Evolutionary conservation across 1,140 invertebrate genomes (phyloP).

Genomic region (Prorops nasuta): DNA sequence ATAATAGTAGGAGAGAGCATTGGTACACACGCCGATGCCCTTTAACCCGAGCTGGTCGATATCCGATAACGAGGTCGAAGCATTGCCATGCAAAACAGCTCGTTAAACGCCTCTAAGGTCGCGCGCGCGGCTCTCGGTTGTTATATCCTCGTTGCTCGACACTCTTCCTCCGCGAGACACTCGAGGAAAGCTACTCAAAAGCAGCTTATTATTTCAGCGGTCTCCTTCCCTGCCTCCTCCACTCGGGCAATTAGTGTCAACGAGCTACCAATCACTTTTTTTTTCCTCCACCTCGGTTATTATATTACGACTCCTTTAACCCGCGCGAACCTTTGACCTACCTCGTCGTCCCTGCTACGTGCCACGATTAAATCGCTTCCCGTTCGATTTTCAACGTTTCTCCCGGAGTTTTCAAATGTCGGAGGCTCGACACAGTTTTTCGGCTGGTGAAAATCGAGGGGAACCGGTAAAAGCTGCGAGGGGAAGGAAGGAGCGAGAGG

Average conservation of each 20-base stretch:
- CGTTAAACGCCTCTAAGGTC: conserved; percentile 42
- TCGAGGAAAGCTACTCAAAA: conserved; percentile 2
- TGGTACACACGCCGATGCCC: neutral
- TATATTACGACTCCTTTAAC: no score
- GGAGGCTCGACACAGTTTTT: no score
- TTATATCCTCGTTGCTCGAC: conserved; percentile 18
- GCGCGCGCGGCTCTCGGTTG: conserved; percentile 28
- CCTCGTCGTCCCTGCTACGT: no score
- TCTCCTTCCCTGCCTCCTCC: conserved; percentile 1
- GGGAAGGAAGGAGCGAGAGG: no score
- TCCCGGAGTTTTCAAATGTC: no score
- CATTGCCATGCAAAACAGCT: conserved; percentile 52
- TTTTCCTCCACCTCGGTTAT: neutral
- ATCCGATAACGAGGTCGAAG: conserved; percentile 49
- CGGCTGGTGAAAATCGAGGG: no score
- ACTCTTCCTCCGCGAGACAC: conserved; percentile 16
- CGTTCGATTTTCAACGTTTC: no score
- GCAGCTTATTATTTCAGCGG: conserved; percentile 23
- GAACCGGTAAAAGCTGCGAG: no score
- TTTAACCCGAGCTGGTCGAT: conserved; percentile 38
- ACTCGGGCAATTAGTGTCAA: conserved; percentile 9
- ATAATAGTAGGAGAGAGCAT: conserved; percentile 7
- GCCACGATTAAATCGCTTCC: no score
- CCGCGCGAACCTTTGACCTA: no score
- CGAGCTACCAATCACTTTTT: neutral